Conservation (phyloP, 1,140 invertebrate genomes). For the Sitobion miscanthi region DNA sequence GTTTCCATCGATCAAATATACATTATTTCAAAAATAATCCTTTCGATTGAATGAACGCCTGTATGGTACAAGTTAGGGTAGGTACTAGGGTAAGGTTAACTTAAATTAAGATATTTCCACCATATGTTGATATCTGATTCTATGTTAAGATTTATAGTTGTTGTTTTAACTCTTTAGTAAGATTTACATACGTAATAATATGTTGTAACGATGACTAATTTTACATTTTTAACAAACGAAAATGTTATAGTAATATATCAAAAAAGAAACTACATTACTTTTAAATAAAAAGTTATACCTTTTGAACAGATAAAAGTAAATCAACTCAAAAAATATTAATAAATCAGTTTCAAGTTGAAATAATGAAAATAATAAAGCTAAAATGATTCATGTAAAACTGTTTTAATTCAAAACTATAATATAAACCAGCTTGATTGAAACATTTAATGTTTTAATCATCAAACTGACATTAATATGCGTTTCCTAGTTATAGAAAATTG, state of each 20-base stretch:
- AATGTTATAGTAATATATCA: not conserved
- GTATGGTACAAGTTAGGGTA: too few relatives aligned
- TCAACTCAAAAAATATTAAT: slow-evolving; percentile 15
- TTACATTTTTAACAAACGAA: not conserved
- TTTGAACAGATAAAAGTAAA: slow-evolving; percentile 25
- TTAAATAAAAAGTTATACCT: slow-evolving; percentile 24
- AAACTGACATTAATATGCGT: slow-evolving; percentile 3
- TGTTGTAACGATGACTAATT: not conserved
- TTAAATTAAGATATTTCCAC: too few relatives aligned
- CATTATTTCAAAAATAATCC: not conserved
- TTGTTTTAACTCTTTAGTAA: not conserved
- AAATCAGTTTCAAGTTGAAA: slow-evolving; percentile 18
- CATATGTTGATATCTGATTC: too few relatives aligned
- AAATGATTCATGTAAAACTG: not conserved
- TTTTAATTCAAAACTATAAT: not conserved
- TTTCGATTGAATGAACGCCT: too few relatives aligned
- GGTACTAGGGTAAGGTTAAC: too few relatives aligned
- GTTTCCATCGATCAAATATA: not conserved
- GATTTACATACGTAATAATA: not conserved
- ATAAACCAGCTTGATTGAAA: not conserved
- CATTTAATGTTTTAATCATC: not conserved
- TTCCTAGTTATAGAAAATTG: not conserved
- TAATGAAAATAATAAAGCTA: not conserved
- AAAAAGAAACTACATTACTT: slow-evolving; percentile 25
- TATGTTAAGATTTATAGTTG: too few relatives aligned